Conservation (phyloP, 53 echinoderm and acorn worm genomes). For the Luidia sarsii region DNA sequence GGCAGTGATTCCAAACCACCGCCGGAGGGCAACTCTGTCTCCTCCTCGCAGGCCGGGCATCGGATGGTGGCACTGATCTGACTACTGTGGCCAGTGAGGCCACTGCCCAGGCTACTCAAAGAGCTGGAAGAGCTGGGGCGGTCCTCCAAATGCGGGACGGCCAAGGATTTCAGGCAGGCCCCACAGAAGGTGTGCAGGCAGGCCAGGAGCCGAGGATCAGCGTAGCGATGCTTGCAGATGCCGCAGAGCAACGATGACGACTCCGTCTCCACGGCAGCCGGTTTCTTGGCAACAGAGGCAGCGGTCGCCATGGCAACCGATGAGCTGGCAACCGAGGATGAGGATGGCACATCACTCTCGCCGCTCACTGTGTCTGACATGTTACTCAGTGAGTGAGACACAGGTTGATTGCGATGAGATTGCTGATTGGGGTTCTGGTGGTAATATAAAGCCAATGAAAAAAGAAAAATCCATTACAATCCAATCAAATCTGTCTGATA, state of each 20-base stretch:
- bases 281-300: background rate
- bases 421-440: too few species aligned
- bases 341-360: conserved; percentile 1
- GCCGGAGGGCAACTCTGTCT: conserved; percentile 69
- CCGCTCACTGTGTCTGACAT: conserved; percentile 43
- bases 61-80: conserved; percentile 44
- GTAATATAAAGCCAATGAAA: too few species aligned
- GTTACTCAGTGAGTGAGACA: too few species aligned
- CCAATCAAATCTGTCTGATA: too few species aligned
- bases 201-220: conserved; percentile 87
- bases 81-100: conserved; percentile 19
- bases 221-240: conserved; percentile 79
- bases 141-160: conserved; percentile 54
- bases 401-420: too few species aligned
- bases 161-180: conserved; percentile 73
- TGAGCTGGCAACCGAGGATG: background rate
- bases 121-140: conserved; percentile 21
- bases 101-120: conserved; percentile 38
- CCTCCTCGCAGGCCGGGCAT: conserved; percentile 83
- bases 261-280: conserved; percentile 19
- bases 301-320: too few species aligned
- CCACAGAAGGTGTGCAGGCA: conserved; percentile 92
- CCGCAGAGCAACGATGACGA: conserved; percentile 75
- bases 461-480: too few species aligned
- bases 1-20: conserved; percentile 77